Evolutionary conservation across 1,140 invertebrate species (phyloP).

Genomic region (Lucilia sericata): DNA sequence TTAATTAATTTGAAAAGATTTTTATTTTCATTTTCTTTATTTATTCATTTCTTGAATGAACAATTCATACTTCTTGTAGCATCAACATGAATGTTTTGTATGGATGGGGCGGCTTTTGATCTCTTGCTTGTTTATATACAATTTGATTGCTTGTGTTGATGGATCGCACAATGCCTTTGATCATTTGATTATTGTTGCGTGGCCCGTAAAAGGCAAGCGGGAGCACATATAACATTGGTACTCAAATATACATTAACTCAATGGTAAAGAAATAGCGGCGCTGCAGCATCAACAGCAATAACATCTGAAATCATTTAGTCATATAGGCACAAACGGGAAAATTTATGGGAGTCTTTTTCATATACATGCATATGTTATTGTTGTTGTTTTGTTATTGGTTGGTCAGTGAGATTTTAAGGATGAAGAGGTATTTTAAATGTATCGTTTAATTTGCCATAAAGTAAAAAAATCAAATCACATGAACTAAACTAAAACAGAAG

Average conservation of each 20-base stretch:
- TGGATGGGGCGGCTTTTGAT: constrained; percentile 56
- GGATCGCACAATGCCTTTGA: constrained; percentile 56
- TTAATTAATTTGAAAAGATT: constrained; percentile 41
- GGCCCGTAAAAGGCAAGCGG: constrained; percentile 27
- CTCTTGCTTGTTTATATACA: constrained; percentile 66
- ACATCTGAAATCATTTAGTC: constrained; percentile 16
- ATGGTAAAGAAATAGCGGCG: background rate
- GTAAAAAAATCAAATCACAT: too few species aligned
- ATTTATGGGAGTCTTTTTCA: background rate
- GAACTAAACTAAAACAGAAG: too few species aligned
- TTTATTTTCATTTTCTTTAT: background rate
- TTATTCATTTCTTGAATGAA: constrained; percentile 4
- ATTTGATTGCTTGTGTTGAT: constrained; percentile 67
- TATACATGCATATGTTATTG: background rate
- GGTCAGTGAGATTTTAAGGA: too few species aligned
- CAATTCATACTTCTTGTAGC: constrained; percentile 29
- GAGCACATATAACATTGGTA: constrained; percentile 8
- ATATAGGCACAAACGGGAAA: background rate
- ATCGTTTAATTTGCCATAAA: too few species aligned
- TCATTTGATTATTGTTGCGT: constrained; percentile 36
- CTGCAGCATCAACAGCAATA: background rate
- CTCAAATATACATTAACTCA: constrained; percentile 27
- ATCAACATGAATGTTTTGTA: background rate
- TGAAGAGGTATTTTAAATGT: too few species aligned
- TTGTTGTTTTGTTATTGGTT: too few species aligned